Evolutionary conservation across 2,797 vertebrate species (phyloP).

Genomic region (Enoplosus armatus): DNA sequence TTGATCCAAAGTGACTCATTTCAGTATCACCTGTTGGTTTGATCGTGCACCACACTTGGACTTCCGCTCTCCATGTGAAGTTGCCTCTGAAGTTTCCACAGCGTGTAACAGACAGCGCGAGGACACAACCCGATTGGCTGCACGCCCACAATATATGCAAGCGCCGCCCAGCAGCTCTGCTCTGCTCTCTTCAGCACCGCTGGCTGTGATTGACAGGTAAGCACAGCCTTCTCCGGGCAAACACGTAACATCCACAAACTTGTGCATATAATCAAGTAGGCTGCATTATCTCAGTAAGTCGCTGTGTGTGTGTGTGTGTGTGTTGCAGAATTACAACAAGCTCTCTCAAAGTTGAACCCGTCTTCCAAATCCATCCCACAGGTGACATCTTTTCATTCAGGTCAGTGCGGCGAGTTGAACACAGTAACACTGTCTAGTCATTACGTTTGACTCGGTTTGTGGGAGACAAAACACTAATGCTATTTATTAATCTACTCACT

Average conservation of each 20-base stretch:
- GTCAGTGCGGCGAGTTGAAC: slow-evolving; percentile 42
- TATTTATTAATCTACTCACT: not conserved
- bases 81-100: slow-evolving; percentile 37
- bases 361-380: slow-evolving; percentile 24
- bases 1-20: slow-evolving; percentile 60
- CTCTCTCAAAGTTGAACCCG: not conserved
- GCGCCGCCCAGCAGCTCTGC: slow-evolving; percentile 24
- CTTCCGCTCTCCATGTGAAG: slow-evolving; percentile 50
- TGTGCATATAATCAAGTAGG: not conserved
- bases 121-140: slow-evolving; percentile 52
- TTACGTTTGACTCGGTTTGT: not conserved
- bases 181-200: slow-evolving; percentile 58
- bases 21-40: slow-evolving; percentile 61
- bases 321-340: slow-evolving; percentile 15
- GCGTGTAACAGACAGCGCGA: not conserved
- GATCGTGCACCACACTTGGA: slow-evolving; percentile 35
- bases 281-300: not conserved
- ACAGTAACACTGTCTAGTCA: not conserved
- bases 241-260: slow-evolving; percentile 11
- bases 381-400: slow-evolving; percentile 35
- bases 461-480: not conserved
- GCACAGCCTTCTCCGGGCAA: slow-evolving; percentile 21
- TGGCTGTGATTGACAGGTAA: slow-evolving; percentile 49
- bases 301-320: not conserved
- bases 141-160: not conserved